Base-by-base conservation (phyloP, 2,888 invertebrate species). In the Scaeva pyrastri region DNA sequence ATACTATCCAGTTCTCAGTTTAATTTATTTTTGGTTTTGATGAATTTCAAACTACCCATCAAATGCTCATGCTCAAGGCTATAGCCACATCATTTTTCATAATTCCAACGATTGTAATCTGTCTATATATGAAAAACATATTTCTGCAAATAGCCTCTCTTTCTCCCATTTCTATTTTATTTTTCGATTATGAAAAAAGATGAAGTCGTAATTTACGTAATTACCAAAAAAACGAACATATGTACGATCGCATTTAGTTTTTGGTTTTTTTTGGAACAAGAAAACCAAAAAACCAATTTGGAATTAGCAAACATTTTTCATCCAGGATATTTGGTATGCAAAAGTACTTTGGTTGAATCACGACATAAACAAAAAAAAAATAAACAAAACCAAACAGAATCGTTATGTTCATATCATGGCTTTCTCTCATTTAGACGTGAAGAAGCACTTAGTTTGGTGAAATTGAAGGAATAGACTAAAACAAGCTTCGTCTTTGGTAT, bases 261-360 rank as follows among this genome's bases (percentile, higher is more conserved):
- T 21, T 19, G 41, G 1, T 36, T 58, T 12, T 19, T 64, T 16
- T 23, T 11, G 48, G 21, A 48, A 31, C 5, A 45, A 50, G 10
- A 66, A 50, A 8, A 56, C 16, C 12, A n/a, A 66, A 12, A 14
- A 26, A 50, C 10, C 16, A 2, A 50, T 19, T 23, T 14, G 11
- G 52, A 66, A 77, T 81, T 64, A 56, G 55, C 36, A 66, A 72
- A 77, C 71, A 72, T 82, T 82, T 77, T 81, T 75, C 81, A 75
- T 43, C 36, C 50, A 74, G 71, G 80, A 80, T 84, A 84, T 75
- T 84, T 80, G 62, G 74, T 75, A 84, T 84, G 79, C 79, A 74
- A 84, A 50, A 66, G 74, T 70, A 75, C 84, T 75, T 80, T 75
- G 43, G 56, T 26, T 64, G 50, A 19, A 80, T 84, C 84, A 84